Evolutionary conservation across 2,797 vertebrate genomes (phyloP), one percentile per base, ranked within the genome.

Genomic region (Enoplosus armatus): DNA sequence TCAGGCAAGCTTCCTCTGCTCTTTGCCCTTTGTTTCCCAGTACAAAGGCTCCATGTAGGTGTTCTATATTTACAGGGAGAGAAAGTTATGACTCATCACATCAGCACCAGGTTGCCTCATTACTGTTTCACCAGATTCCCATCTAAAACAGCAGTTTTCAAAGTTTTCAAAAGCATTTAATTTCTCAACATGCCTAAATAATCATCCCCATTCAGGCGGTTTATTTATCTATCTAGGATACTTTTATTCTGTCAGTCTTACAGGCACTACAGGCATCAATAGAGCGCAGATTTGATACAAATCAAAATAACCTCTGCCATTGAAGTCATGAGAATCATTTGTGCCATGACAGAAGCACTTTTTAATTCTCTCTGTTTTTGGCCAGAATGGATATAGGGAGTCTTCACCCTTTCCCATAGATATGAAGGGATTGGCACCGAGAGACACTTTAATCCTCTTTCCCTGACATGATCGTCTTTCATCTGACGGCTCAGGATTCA

Each of bases 31-130:
- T 79, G 74, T 84, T 87, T 81, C 75, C 75, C 31, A 20, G 74
- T 68, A 69, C 76, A 79, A 79, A 79, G 58, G 50, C 76, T 71
- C 8, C 6, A 58, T 79, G 82, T 84, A 82, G 83, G 81, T 85
- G 83, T 84, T 74, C 50, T 83, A 26, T 74, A 79, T 81, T 89
- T 85, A 51, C 72, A 78, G 27, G 69, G n/a, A 67, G 61, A 50
- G 27, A 80, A 79, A 69, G 51, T 66, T 72, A 33, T 87, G 85
- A 88, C 47, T 91, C 89, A 91, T 68, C 70, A 70, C 75, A 55
- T 71, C 66, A 16, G 55, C 33, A 20, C 48, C 61, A 60, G 76
- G 72, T 75, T 54, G 47, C 26, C 62, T 77, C 65, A 47, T 72
- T 78, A 59, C 72, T 29, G 8, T 67, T 80, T 70, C 22, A 59